Conservation (phyloP, 2,888 invertebrate species). For the Ectropis crepuscularia region DNA sequence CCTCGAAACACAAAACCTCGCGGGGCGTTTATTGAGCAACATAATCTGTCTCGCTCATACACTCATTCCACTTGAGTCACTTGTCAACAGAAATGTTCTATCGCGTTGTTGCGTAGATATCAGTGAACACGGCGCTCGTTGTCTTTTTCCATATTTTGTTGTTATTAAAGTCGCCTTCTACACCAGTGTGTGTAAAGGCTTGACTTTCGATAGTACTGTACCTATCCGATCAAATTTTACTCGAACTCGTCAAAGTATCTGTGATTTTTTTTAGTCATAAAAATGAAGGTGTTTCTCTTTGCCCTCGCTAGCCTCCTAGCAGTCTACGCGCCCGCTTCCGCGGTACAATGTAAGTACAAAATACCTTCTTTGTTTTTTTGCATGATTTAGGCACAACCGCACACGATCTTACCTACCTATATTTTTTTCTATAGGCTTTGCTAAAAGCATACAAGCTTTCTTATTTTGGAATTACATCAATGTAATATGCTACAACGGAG, state of each 20-base stretch:
- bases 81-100: slow-evolving; percentile 73
- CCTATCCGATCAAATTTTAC: slow-evolving; percentile 45
- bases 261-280: slow-evolving; percentile 74
- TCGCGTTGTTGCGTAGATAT: slow-evolving; percentile 78
- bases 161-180: slow-evolving; percentile 89
- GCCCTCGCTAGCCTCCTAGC: slow-evolving; percentile 79
- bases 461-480: too few species aligned
- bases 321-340: slow-evolving; percentile 78
- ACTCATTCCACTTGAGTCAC: slow-evolving; percentile 61
- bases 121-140: slow-evolving; percentile 52
- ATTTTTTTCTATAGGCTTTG: not conserved
- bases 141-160: slow-evolving; percentile 63
- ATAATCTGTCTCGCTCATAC: slow-evolving; percentile 63
- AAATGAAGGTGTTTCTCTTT: slow-evolving; percentile 85
- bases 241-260: slow-evolving; percentile 76
- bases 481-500: too few species aligned
- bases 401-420: not conserved
- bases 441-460: too few species aligned
- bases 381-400: not conserved
- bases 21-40: slow-evolving; percentile 52
- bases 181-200: slow-evolving; percentile 97
- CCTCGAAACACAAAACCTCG: slow-evolving; percentile 80
- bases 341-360: slow-evolving; percentile 88
- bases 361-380: not conserved
- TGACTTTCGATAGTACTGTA: slow-evolving; percentile 69